Evolutionary conservation across 2,797 vertebrate species (phyloP).

Genomic region (Gymnocypris eckloni): DNA sequence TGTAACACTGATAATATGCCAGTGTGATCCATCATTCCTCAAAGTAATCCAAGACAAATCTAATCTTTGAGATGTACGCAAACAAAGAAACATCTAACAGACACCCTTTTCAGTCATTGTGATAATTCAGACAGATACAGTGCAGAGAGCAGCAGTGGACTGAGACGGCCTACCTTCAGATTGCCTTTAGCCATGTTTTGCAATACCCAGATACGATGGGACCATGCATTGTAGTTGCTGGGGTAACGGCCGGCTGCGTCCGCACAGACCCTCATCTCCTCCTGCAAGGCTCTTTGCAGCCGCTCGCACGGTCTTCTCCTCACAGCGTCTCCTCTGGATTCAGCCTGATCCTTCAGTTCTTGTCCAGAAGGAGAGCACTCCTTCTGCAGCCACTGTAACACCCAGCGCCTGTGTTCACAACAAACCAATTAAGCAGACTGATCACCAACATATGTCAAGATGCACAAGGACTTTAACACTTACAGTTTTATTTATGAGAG

Average conservation of each 20-base stretch:
- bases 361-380: constrained; percentile 74
- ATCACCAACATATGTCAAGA: background rate
- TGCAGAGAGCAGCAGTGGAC: background rate
- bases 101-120: background rate
- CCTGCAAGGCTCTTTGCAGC: constrained; percentile 80
- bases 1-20: background rate
- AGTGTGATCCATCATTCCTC: background rate
- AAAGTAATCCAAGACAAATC: constrained; percentile 2
- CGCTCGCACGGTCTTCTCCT: constrained; percentile 71
- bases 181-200: constrained; percentile 90
- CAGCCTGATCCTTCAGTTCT: constrained; percentile 78
- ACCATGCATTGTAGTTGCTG: constrained; percentile 99
- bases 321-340: constrained; percentile 67
- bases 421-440: background rate
- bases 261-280: constrained; percentile 92
- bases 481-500: background rate
- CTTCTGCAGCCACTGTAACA: constrained; percentile 87
- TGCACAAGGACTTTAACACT: background rate
- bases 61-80: background rate
- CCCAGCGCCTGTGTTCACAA: constrained; percentile 86
- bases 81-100: background rate
- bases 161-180: constrained; percentile 82
- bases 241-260: constrained; percentile 94
- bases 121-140: background rate
- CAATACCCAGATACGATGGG: constrained; percentile 97